These are phyloP conservation scores for Gisinianus flammeolus DNA, from an alignment of 2,888 invertebrate species.

Conservation along the genomic window DNA sequence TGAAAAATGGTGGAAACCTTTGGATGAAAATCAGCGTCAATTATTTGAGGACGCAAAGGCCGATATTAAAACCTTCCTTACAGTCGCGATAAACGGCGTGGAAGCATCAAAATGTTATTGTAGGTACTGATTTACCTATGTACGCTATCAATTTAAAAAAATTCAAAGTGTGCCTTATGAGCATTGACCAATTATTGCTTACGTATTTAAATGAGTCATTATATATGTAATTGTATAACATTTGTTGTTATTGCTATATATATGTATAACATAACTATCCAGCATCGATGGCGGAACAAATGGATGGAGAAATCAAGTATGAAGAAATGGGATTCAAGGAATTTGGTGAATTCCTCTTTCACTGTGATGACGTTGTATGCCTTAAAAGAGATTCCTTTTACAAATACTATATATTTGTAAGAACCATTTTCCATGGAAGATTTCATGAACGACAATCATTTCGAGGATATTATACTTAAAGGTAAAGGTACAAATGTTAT, in stretches of 20 bases:
- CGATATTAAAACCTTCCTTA: conserved; percentile 30
- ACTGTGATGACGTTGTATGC: conserved; percentile 32
- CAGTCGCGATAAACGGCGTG: conserved; percentile 12
- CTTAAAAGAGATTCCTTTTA: conserved; percentile 4
- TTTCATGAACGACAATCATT: not conserved
- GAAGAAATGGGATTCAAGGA: conserved; percentile 18
- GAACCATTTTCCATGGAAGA: not conserved
- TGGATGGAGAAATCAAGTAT: conserved; percentile 23
- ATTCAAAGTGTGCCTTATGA: not conserved
- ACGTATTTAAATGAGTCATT: too few relatives aligned
- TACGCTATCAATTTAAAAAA: not conserved
- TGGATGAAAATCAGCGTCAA: conserved; percentile 20
- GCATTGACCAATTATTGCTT: not conserved
- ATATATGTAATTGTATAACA: not conserved
- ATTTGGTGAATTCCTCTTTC: conserved; percentile 31
- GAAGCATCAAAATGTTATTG: not conserved
- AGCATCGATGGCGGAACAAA: conserved; percentile 24
- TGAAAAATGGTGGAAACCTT: conserved; percentile 29
- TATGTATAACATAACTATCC: too few relatives aligned
- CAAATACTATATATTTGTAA: conserved; percentile 30
- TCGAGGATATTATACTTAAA: not conserved
- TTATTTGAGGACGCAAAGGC: conserved; percentile 11
- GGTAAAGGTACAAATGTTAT: too few relatives aligned
- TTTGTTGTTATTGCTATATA: not conserved
- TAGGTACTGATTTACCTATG: not conserved